phyloP scores from a whole-genome alignment of 1,140 invertebrate species.

The Pachypeltis micranthus region DNA sequence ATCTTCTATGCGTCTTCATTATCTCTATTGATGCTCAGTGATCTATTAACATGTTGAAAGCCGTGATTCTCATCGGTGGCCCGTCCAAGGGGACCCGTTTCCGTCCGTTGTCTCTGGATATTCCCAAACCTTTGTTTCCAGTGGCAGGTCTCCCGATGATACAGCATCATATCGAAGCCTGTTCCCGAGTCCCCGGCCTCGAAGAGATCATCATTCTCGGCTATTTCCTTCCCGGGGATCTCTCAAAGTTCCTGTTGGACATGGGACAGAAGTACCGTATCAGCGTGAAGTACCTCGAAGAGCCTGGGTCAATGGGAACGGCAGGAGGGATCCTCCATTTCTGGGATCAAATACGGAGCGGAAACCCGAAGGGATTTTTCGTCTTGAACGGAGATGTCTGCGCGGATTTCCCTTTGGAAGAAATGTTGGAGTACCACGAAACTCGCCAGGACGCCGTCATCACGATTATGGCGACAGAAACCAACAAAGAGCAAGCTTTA shows the following conservation, averaged over 20 bases:
- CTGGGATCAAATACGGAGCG: constrained; percentile 73
- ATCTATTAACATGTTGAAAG: constrained; percentile 51
- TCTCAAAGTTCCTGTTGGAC: constrained; percentile 71
- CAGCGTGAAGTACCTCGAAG: constrained; percentile 85
- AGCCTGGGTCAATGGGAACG: constrained; percentile 87
- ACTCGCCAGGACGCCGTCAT: constrained; percentile 31
- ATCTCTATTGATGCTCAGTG: too few species aligned
- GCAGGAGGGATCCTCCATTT: constrained; percentile 97
- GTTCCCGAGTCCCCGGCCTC: constrained; percentile 60
- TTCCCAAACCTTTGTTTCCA: constrained; percentile 94
- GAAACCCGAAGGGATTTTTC: constrained; percentile 83
- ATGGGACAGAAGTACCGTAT: constrained; percentile 73
- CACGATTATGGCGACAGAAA: constrained; percentile 76
- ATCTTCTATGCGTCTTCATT: not conserved
- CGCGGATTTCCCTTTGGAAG: constrained; percentile 83
- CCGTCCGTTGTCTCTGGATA: constrained; percentile 87
- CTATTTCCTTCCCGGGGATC: constrained; percentile 71
- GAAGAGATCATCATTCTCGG: constrained; percentile 91
- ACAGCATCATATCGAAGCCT: constrained; percentile 96
- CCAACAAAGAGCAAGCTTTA: constrained; percentile 81
- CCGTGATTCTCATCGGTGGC: constrained; percentile 62
- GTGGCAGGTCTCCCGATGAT: constrained; percentile 89
- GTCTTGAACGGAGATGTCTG: constrained; percentile 97
- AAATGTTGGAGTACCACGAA: constrained; percentile 76
- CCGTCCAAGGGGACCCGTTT: constrained; percentile 84